phyloP scores from a whole-genome alignment of 2,113 vertebrate genomes.

The Gobiocypris rarus region DNA sequence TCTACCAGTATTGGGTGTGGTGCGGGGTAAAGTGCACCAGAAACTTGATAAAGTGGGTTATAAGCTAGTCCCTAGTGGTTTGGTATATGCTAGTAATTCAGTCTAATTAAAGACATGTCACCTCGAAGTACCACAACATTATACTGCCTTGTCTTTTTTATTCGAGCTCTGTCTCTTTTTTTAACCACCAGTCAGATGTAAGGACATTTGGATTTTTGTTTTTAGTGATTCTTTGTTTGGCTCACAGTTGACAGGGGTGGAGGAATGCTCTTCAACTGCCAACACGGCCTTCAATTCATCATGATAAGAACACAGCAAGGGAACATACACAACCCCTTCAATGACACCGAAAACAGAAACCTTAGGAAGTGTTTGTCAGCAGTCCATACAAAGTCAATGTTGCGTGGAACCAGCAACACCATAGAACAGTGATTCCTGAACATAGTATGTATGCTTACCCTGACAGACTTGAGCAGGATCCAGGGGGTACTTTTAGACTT shows the following conservation, averaged over 20 bases:
- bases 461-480: too few relatives aligned
- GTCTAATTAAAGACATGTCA: background rate
- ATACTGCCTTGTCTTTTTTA: background rate
- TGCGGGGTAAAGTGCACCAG: background rate
- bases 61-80: background rate
- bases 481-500: background rate
- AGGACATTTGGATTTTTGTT: background rate
- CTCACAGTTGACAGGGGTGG: background rate
- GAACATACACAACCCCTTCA: background rate
- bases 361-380: constrained; percentile 14
- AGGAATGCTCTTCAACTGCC: constrained; percentile 3
- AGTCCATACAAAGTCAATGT: constrained; percentile 20
- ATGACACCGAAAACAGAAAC: constrained; percentile 15
- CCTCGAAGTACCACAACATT: background rate
- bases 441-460: background rate
- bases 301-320: constrained; percentile 29
- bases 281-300: constrained; percentile 28
- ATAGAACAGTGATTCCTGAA: background rate
- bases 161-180: background rate
- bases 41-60: background rate
- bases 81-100: background rate
- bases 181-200: background rate
- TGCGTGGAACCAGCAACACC: background rate
- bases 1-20: background rate
- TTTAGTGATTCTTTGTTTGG: constrained; percentile 8